A percentile compares a stretch with the other conserved stretches of the same genome.
These are phyloP conservation scores for Nomada ferruginata DNA, from an alignment of 2,888 invertebrate genomes.

Conservation along the genomic window DNA sequence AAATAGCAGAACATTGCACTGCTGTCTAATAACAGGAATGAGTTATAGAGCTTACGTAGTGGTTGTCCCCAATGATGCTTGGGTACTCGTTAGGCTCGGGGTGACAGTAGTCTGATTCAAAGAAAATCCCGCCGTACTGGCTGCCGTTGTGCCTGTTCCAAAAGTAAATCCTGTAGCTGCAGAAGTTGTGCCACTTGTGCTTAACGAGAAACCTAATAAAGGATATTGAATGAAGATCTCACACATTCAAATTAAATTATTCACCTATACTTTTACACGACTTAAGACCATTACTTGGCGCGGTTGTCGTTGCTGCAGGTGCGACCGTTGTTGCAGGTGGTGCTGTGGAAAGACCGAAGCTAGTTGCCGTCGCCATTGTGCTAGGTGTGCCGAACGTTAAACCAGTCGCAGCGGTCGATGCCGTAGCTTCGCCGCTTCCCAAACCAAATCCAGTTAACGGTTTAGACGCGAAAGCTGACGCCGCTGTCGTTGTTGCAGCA, in stretches of 20 bases:
- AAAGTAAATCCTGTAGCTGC: slow-evolving; percentile 66
- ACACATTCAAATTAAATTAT: background rate
- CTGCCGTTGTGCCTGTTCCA: slow-evolving; percentile 60
- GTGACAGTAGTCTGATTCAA: slow-evolving; percentile 72
- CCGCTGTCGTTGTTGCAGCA: slow-evolving; percentile 56
- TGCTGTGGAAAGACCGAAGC: slow-evolving; percentile 61
- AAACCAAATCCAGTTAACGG: slow-evolving; percentile 70
- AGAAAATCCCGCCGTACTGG: slow-evolving; percentile 71
- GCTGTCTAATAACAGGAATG: background rate
- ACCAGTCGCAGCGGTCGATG: slow-evolving; percentile 49
- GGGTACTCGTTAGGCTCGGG: slow-evolving; percentile 70
- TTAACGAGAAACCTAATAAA: slow-evolving; percentile 60
- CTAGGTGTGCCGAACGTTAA: slow-evolving; percentile 70
- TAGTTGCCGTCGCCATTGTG: slow-evolving; percentile 57
- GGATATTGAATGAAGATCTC: slow-evolving; percentile 26
- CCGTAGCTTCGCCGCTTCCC: slow-evolving; percentile 45
- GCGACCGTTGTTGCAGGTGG: slow-evolving; percentile 59
- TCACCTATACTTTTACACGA: background rate
- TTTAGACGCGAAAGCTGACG: slow-evolving; percentile 60
- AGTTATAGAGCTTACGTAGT: slow-evolving; percentile 74
- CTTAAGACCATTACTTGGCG: slow-evolving; percentile 46
- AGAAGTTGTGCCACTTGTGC: slow-evolving; percentile 55
- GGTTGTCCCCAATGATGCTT: slow-evolving; percentile 76
- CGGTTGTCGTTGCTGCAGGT: slow-evolving; percentile 57
- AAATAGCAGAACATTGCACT: background rate